phyloP scores from a whole-genome alignment of 2,797 vertebrate species.

The Trichosurus vulpecula region DNA sequence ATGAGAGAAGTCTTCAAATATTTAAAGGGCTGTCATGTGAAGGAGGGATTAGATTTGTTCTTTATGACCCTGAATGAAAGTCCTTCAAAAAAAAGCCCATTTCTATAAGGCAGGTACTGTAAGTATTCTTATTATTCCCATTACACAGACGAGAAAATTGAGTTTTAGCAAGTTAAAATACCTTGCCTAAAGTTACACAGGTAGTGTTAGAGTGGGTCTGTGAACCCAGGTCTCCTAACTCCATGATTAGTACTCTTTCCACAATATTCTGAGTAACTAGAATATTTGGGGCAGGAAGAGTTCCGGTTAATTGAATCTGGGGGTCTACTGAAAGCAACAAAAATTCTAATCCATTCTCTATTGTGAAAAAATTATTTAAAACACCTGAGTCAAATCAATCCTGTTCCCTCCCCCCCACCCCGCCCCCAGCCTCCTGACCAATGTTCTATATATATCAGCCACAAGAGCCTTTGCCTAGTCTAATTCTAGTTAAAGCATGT shows the following conservation, averaged over 20 bases:
- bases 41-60: not conserved
- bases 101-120: not conserved
- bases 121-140: not conserved
- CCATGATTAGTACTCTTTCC: not conserved
- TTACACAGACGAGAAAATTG: not conserved
- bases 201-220: not conserved
- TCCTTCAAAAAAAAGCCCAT: not conserved
- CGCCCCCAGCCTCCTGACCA: not conserved
- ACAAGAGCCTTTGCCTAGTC: not conserved
- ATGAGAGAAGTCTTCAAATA: not conserved
- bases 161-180: not conserved
- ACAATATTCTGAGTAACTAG: not conserved
- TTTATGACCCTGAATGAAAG: not conserved
- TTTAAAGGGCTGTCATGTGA: not conserved
- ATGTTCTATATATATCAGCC: no score
- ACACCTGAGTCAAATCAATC: not conserved
- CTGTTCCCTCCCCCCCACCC: not conserved
- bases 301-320: not conserved
- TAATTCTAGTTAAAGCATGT: not conserved
- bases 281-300: not conserved
- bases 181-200: not conserved
- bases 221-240: not conserved
- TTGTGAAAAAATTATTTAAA: not conserved
- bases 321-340: not conserved
- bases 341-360: not conserved